These are phyloP conservation scores for Anoplophora glabripennis DNA, from an alignment of 1,140 invertebrate species.

Conservation along the genomic window DNA sequence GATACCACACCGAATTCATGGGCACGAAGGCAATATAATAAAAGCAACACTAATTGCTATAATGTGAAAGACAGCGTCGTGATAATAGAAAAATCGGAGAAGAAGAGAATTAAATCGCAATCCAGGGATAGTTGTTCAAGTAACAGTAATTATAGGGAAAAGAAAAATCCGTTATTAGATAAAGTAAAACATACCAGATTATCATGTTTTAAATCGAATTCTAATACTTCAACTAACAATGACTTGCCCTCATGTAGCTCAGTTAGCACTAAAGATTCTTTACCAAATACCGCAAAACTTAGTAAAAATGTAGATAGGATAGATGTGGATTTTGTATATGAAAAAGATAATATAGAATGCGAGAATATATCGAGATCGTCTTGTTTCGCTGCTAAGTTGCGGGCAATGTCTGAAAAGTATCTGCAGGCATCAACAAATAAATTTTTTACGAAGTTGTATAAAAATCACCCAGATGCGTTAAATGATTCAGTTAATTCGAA, in stretches of 20 bases:
- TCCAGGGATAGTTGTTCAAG: conserved; percentile 36
- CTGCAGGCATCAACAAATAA: conserved; percentile 66
- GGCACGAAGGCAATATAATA: conserved; percentile 62
- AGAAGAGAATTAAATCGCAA: conserved; percentile 51
- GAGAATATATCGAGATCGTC: conserved; percentile 52
- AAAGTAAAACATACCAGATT: conserved; percentile 69
- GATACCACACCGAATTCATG: conserved; percentile 67
- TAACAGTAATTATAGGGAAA: conserved; percentile 52
- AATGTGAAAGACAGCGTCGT: conserved; percentile 61
- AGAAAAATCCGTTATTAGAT: conserved; percentile 66
- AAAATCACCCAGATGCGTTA: conserved; percentile 35
- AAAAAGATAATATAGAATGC: conserved; percentile 20
- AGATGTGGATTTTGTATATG: conserved; percentile 3
- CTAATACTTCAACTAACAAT: conserved; percentile 27
- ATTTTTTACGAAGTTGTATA: conserved; percentile 68
- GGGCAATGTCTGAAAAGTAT: conserved; percentile 69
- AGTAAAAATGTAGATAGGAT: conserved; percentile 11
- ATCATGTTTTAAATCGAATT: conserved; percentile 61
- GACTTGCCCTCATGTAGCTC: conserved; percentile 9
- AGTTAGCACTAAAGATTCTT: not conserved
- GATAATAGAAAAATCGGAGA: conserved; percentile 55
- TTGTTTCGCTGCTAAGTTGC: conserved; percentile 66
- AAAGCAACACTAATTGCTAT: conserved; percentile 66
- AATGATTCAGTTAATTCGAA: conserved; percentile 30
- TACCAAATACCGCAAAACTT: conserved; percentile 6